Percentiles rank a stretch among this genome's conserved stretches.
Evolutionary conservation across 2,113 vertebrate species (phyloP).

Genomic region (Sigmodon hispidus): DNA sequence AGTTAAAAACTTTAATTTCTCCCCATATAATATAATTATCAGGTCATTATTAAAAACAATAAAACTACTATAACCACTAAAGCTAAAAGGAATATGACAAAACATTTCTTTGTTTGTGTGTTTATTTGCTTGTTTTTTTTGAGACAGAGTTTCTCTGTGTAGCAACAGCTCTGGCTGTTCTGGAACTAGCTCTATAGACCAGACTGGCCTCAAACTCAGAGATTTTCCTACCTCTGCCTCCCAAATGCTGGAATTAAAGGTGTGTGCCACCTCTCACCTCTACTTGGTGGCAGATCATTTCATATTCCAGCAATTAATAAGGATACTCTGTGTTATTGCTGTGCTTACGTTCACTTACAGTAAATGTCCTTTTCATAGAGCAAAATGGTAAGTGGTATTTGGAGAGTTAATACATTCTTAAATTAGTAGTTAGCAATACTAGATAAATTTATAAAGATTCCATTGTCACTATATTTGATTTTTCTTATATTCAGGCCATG

Average conservation of each 20-base stretch:
- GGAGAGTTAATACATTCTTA: conserved; percentile 33
- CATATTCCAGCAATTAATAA: background rate
- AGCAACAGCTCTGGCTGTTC: background rate
- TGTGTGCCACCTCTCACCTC: too few relatives aligned
- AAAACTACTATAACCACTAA: background rate
- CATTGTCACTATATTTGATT: conserved; percentile 16
- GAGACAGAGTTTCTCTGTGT: background rate
- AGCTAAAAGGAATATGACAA: background rate
- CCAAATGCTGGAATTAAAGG: background rate
- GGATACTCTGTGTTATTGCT: conserved; percentile 6
- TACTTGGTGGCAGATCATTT: background rate
- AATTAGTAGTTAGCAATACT: conserved; percentile 4
- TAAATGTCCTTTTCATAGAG: conserved; percentile 41
- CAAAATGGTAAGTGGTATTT: conserved; percentile 40
- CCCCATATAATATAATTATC: background rate
- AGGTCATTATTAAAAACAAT: conserved; percentile 13
- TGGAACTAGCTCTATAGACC: background rate
- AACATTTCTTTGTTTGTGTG: background rate
- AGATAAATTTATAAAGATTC: conserved; percentile 36
- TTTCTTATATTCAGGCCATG: conserved; percentile 28
- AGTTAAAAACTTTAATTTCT: background rate
- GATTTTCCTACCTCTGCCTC: background rate
- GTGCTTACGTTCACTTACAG: conserved; percentile 16
- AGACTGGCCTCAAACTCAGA: background rate
- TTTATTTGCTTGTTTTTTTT: too few relatives aligned